Evolutionary conservation across 2,113 vertebrate genomes (phyloP), one percentile per base, ranked within the genome.

Genomic region (Campylomormyrus numenius): DNA sequence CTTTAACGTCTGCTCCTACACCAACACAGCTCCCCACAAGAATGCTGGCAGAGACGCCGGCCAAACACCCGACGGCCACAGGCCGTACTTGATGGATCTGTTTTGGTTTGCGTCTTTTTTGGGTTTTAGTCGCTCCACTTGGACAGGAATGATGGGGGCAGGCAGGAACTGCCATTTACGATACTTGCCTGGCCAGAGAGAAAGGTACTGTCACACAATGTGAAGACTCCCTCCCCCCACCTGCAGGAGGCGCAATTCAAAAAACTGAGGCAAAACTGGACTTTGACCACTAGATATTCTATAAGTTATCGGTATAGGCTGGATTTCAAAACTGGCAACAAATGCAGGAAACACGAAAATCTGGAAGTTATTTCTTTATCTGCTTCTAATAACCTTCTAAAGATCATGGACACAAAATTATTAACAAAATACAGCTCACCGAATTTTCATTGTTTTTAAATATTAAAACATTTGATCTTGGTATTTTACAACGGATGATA

Each of bases 11-110:
- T 52, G 84, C 35, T 62, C 56, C 85, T 70, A 17, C 89, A 56
- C 66, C 56, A 27, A 85, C 77, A 45, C 48, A 89, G 27, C 50
- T 52, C 52, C 42, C 89, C 83, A 45, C 89, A 74, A 90, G 27
- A 90, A 77, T 31, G 89, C 89, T 87, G 85, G 46, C 46, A 19
- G 85, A 39, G n/a, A 17, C 35, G 56, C 11, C 52, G 1, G 39
- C 89, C 83, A 90, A 88, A 88, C 24, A 39, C 53, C 17, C 46
- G n/a, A 31, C 46, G 6, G 66, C 85, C 85, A 45, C 89, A 45
- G 85, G 86, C 46, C 3, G 24, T 3, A 45, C 11, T 86, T 83
- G 84, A 45, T 58, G 83, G 86, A 42, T 74, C 17, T 24, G 62
- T 70, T 87, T 87, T 8, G 39, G 11, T 31, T 87, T 66, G 39